Evolutionary conservation across 2,113 vertebrate species (phyloP).

Genomic region (Ictalurus punctatus): DNA sequence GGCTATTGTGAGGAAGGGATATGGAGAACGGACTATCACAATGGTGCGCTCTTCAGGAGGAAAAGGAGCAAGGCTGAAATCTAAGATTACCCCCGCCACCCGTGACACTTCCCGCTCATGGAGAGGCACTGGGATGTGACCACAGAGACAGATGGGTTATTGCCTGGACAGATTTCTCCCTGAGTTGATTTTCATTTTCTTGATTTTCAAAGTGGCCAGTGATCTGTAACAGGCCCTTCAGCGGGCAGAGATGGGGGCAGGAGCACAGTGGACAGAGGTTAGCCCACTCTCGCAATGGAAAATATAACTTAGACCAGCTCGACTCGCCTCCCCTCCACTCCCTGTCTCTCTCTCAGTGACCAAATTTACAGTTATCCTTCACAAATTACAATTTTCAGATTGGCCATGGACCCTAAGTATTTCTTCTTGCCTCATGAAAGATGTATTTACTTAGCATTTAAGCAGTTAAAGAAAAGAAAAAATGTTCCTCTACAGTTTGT

Average conservation of each 20-base stretch:
- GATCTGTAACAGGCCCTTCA: slow-evolving; percentile 59
- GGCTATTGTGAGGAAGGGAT: slow-evolving; percentile 44
- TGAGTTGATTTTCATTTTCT: slow-evolving; percentile 61
- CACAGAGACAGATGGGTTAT: slow-evolving; percentile 54
- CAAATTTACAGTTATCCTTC: not conserved
- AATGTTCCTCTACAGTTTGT: not conserved
- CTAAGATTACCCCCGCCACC: slow-evolving; percentile 52
- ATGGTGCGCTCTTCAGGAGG: slow-evolving; percentile 41
- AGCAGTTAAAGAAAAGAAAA: not conserved
- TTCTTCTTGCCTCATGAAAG: not conserved
- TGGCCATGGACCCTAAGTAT: not conserved
- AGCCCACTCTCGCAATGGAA: slow-evolving; percentile 35
- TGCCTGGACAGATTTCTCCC: slow-evolving; percentile 58
- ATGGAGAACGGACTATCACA: slow-evolving; percentile 49
- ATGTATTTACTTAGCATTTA: not conserved
- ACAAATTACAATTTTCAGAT: not conserved
- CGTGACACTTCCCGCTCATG: slow-evolving; percentile 57
- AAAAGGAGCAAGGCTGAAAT: slow-evolving; percentile 44
- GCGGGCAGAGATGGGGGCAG: slow-evolving; percentile 32
- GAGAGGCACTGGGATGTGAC: slow-evolving; percentile 60
- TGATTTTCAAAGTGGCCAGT: slow-evolving; percentile 60
- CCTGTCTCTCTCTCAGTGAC: not conserved
- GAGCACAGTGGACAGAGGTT: slow-evolving; percentile 46
- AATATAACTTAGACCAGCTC: slow-evolving; percentile 17
- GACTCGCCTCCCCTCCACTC: not conserved